Evolutionary conservation across 1,140 invertebrate species (phyloP).

Genomic region (Drosophila tristis): DNA sequence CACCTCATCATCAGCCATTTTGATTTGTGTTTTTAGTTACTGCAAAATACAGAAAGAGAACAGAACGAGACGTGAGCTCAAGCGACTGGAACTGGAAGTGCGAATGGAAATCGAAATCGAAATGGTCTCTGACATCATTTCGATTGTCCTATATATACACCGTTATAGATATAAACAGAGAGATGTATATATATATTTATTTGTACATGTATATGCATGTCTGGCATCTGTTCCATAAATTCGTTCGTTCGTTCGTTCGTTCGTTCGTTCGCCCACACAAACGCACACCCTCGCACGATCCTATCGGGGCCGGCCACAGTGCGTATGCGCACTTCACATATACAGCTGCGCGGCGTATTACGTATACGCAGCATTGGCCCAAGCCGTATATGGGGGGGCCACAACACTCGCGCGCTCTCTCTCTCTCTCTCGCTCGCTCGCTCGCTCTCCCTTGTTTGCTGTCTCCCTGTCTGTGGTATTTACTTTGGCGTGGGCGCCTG

Average conservation of each 20-base stretch:
- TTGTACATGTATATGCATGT: neutral
- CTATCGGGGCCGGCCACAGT: constrained; percentile 37
- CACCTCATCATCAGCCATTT: constrained; percentile 95
- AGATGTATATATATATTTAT: constrained; percentile 9
- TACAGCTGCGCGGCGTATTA: constrained; percentile 39
- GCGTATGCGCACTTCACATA: constrained; percentile 71
- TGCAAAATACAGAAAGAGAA: constrained; percentile 55
- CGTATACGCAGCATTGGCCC: constrained; percentile 64
- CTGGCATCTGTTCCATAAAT: constrained; percentile 38
- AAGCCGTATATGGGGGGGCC: constrained; percentile 73
- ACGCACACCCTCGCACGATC: neutral
- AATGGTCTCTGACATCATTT: constrained; percentile 54
- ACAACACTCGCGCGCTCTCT: constrained; percentile 12
- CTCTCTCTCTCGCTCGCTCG: neutral
- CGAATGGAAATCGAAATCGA: constrained; percentile 5
- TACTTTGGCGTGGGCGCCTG: constrained; percentile 45
- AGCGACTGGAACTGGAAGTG: constrained; percentile 37
- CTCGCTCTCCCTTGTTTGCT: no score
- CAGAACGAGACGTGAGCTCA: constrained; percentile 34
- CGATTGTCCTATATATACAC: constrained; percentile 41
- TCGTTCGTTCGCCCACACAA: neutral
- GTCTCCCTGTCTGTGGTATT: constrained; percentile 8
- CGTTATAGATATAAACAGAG: constrained; percentile 1
- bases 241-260: neutral
- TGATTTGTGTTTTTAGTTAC: constrained; percentile 85